phyloP scores from a whole-genome alignment of 2,888 invertebrate genomes.

The Miltochrista miniata region DNA sequence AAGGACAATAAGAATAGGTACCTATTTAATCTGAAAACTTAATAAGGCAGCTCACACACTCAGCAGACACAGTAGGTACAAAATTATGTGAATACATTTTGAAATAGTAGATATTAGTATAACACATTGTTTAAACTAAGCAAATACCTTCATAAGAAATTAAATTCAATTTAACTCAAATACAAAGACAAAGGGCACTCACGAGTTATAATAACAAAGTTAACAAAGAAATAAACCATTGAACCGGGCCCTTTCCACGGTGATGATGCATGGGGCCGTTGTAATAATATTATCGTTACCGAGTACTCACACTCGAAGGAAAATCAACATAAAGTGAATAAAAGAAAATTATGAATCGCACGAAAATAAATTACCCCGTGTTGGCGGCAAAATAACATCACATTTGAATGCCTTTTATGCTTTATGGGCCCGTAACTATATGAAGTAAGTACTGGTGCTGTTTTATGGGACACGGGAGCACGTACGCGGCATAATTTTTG shows the following conservation, averaged over 20 bases:
- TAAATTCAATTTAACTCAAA: constrained; percentile 29
- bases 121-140: background rate
- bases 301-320: constrained; percentile 79
- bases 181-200: constrained; percentile 38
- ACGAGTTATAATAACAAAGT: constrained; percentile 60
- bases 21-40: no score
- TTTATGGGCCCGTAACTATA: constrained; percentile 81
- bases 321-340: constrained; percentile 85
- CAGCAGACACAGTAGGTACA: background rate
- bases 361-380: constrained; percentile 82
- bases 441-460: constrained; percentile 75
- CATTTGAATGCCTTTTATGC: constrained; percentile 84
- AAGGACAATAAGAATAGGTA: no score
- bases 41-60: no score
- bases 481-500: constrained; percentile 78
- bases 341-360: constrained; percentile 84
- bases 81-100: background rate
- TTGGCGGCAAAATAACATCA: constrained; percentile 84
- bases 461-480: constrained; percentile 78
- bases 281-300: constrained; percentile 83
- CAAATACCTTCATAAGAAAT: constrained; percentile 2
- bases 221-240: constrained; percentile 73
- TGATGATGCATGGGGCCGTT: constrained; percentile 79
- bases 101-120: background rate
- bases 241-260: constrained; percentile 48